Evolutionary conservation across 2,113 vertebrate genomes (phyloP).

Genomic region (Pelusios castaneus): DNA sequence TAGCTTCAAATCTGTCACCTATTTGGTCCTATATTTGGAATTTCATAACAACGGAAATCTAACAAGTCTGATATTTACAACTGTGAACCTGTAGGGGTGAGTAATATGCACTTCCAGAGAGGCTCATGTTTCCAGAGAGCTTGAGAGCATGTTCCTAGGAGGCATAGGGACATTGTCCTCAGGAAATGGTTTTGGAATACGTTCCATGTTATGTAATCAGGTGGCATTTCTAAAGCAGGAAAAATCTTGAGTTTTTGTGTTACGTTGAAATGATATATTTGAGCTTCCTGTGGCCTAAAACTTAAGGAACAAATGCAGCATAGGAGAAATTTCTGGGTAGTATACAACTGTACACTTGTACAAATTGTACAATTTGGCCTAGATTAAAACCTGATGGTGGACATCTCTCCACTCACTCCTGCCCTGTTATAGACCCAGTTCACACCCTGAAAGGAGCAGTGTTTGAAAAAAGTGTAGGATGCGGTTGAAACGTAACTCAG

Average conservation of each 20-base stretch:
- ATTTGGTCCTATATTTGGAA: not conserved
- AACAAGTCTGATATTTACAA: not conserved
- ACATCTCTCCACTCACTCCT: not conserved
- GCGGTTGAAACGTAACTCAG: not conserved
- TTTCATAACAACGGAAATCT: not conserved
- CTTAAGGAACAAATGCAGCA: not conserved
- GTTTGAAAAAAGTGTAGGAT: not conserved
- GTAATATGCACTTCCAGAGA: not conserved
- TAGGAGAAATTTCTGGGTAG: not conserved
- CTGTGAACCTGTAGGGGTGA: not conserved
- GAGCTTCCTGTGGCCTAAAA: not conserved
- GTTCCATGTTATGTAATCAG: not conserved
- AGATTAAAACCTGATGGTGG: too few species aligned
- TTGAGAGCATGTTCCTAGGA: not conserved
- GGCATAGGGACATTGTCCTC: not conserved
- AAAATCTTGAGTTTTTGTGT: not conserved
- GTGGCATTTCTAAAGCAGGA: not conserved
- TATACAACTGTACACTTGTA: too few species aligned
- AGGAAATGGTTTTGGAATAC: not conserved
- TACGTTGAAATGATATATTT: not conserved
- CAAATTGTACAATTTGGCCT: too few species aligned
- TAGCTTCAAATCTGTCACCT: not conserved
- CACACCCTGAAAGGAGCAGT: not conserved
- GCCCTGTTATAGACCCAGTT: not conserved
- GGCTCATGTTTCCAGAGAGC: not conserved